Base-by-base conservation (phyloP, 1,140 invertebrate species). In the Listronotus bonariensis region DNA sequence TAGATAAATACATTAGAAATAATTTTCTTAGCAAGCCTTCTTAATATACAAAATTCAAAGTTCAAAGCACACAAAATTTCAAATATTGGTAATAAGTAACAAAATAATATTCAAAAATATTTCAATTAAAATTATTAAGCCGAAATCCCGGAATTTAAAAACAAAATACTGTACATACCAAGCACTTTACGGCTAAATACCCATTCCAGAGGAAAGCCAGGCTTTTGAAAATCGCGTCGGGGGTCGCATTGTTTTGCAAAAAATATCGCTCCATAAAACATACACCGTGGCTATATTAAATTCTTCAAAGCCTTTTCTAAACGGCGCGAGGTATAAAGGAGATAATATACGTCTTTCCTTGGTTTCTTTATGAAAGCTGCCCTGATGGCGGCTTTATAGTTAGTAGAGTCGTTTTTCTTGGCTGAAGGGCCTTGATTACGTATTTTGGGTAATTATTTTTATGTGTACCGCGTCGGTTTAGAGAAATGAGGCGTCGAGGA, bases 201-300 rank as follows among this genome's bases (percentile, higher is more conserved):
- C 48, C 45, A 40, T 48, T n/a, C 14, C 38, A 14, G 31, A 54
- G 45, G 53, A 48, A 55, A 56, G 38, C 43, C 51, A 18, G 14
- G 12, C 49, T 45, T 18, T 31, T 38, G 15, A 14, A 15, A 46
- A 8, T 18, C 46, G 9, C 46, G 15, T 31, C 26, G 51, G 65
- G 64, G 36, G 57, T 52, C 57, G 59, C 52, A 64, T 62, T 62
- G 59, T 64, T 58, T 59, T 59, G 60, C 60, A 70, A 64, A 69
- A 70, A 67, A 70, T 70, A 70, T 70, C 68, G 68, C 65, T 67
- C 65, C 58, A 70, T 69, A 69, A 69, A 69, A 67, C 65, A 67
- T 70, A 59, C 59, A 66, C 58, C 52, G 46, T 52, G 65, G 66
- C 66, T 68, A 64, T 68, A 68, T 68, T 68, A 68, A 68, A 68